Base-by-base conservation (phyloP, 2,888 invertebrate genomes). In the Eledona agricola region DNA sequence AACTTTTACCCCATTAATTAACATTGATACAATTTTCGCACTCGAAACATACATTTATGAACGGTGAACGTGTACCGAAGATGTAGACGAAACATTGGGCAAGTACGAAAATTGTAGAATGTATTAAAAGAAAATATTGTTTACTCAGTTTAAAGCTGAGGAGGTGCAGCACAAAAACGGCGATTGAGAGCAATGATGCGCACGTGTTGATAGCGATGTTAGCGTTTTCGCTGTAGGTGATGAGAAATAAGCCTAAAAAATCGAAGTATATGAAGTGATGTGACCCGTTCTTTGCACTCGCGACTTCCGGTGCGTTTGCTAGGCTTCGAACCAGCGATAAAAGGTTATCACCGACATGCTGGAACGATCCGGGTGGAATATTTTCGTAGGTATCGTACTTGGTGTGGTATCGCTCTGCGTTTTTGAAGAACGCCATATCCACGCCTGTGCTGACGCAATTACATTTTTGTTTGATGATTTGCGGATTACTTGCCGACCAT, bases 371-470 rank as follows among this genome's bases (percentile, higher is more conserved):
- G 2, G 74, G 65, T 7, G 80, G 79, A 46, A 87, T 83, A 45
- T 71, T 69, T 4, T 71, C 62, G 46, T 80, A 77, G 19, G 76
- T 74, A 67, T 87, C 87, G 46, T 71, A 74, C 52, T 79, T 80
- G 1, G 86, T 86, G 65, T 87, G 86, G 65, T 87, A 87, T 1
- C 84, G 78, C 72, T 84, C 86, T 5, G 86, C 86, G 73, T 84
- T 82, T 55, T 78, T 77, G 20, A 80, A 78, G 69, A 83, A 85
- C 1, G 85, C 86, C 64, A 86, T 80, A 69, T 86, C 86, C 26
- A 84, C 66, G 25, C 84, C 84, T 80, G 66, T 13, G 5, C n/a
- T n/a, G n/a, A n/a, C n/a, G n/a, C n/a, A n/a, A n/a, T n/a, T n/a
- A n/a, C n/a, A n/a, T n/a, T n/a, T n/a, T n/a, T n/a, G n/a, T n/a